phyloP scores from a whole-genome alignment of 2,888 invertebrate genomes.

The Dastarcus helophoroides region DNA sequence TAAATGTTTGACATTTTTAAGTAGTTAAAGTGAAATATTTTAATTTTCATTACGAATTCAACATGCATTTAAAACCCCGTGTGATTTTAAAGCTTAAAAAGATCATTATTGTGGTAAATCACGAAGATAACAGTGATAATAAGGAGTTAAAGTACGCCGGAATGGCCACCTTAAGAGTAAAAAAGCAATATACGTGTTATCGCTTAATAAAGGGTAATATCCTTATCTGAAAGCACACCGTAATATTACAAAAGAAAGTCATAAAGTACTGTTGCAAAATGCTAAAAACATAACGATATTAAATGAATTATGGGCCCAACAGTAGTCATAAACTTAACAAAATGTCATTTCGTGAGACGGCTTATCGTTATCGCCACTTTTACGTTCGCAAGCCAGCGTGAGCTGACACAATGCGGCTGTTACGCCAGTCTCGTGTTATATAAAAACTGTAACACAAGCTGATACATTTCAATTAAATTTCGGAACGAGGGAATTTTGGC shows the following conservation, averaged over 20 bases:
- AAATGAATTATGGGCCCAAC: constrained; percentile 34
- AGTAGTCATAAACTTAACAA: constrained; percentile 35
- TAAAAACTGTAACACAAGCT: too few relatives aligned
- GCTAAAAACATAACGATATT: constrained; percentile 29
- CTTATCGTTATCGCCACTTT: constrained; percentile 36
- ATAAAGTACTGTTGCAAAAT: constrained; percentile 17
- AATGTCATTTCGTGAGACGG: constrained; percentile 36
- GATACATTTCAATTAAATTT: too few relatives aligned
- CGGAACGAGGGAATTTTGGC: too few relatives aligned
- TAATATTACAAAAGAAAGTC: constrained; percentile 11
- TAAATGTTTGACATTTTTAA: too few relatives aligned
- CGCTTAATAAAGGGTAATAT: constrained; percentile 3
- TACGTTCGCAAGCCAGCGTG: constrained; percentile 26
- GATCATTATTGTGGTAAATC: too few relatives aligned
- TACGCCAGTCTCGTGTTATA: too few relatives aligned
- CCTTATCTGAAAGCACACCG: neutral
- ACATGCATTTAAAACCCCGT: too few relatives aligned
- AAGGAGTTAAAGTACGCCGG: too few relatives aligned
- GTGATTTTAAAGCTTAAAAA: too few relatives aligned
- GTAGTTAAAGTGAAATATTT: too few relatives aligned
- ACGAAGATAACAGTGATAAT: too few relatives aligned
- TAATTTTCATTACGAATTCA: too few relatives aligned
- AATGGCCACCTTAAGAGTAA: neutral
- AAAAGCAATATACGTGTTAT: constrained; percentile 2
- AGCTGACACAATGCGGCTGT: constrained; percentile 22